Percentiles rank a stretch among this genome's conserved stretches.
Evolutionary conservation across 2,797 vertebrate species (phyloP).

Genomic region (Aplochiton taeniatus): DNA sequence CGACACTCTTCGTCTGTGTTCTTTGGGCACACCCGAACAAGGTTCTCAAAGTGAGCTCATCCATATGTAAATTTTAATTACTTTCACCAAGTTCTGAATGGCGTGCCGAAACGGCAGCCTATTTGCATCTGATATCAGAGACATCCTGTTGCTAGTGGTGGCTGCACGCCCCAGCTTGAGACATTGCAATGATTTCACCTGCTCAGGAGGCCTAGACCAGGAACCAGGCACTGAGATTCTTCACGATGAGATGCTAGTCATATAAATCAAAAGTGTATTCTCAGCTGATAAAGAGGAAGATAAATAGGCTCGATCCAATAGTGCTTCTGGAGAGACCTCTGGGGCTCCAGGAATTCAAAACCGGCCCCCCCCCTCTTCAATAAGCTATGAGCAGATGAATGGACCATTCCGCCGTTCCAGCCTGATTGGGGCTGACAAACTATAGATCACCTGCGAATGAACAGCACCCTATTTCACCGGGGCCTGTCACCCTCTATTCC

Average conservation of each 20-base stretch:
- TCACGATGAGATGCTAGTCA: conserved; percentile 58
- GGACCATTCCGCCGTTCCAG: conserved; percentile 65
- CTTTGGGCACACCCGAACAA: conserved; percentile 39
- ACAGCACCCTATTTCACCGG: conserved; percentile 64
- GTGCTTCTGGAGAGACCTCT: conserved; percentile 61
- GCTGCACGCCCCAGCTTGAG: conserved; percentile 28
- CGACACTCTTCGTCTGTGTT: conserved; percentile 44
- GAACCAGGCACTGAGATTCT: conserved; percentile 44
- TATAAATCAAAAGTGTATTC: conserved; percentile 74
- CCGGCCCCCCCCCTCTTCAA: conserved; percentile 65
- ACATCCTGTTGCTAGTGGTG: conserved; percentile 54
- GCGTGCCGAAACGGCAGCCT: conserved; percentile 36
- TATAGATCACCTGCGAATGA: conserved; percentile 75
- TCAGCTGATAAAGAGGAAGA: conserved; percentile 73
- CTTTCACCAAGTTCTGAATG: conserved; percentile 29
- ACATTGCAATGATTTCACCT: conserved; percentile 43
- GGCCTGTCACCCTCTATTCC: conserved; percentile 63
- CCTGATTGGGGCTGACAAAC: conserved; percentile 75
- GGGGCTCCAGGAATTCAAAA: conserved; percentile 68
- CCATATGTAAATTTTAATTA: conserved; percentile 42
- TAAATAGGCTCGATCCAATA: conserved; percentile 70
- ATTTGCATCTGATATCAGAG: conserved; percentile 52
- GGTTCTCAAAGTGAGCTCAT: conserved; percentile 21
- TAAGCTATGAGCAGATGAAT: conserved; percentile 70
- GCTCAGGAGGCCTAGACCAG: not conserved